Percentiles rank a stretch among this genome's conserved stretches.
phyloP scores from a whole-genome alignment of 2,113 vertebrate species.

The Conger conger region DNA sequence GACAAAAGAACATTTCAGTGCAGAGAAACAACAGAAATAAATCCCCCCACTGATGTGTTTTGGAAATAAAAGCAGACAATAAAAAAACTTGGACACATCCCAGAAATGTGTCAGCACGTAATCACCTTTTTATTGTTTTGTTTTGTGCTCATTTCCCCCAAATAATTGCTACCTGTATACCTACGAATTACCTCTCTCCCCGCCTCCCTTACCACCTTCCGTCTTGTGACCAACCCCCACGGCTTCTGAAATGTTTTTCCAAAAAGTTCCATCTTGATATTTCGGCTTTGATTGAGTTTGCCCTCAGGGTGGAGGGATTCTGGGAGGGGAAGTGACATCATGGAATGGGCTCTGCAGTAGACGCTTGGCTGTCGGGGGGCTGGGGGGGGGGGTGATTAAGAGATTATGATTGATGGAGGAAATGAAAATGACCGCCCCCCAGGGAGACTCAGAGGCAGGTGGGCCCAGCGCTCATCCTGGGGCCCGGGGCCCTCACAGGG shows the following conservation, averaged over 20 bases:
- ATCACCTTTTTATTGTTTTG: slow-evolving; percentile 31
- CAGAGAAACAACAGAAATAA: background rate
- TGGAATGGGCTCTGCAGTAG: slow-evolving; percentile 58
- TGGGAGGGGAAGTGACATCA: slow-evolving; percentile 59
- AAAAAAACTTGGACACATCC: background rate
- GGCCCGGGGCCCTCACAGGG: background rate
- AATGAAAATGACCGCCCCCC: slow-evolving; percentile 51
- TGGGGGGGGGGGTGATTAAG: slow-evolving; percentile 43
- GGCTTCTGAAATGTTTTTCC: slow-evolving; percentile 5
- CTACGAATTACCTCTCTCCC: background rate
- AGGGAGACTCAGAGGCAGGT: background rate
- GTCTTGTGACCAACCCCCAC: background rate
- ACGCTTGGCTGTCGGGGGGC: slow-evolving; percentile 15
- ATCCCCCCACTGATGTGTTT: background rate
- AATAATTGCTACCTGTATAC: slow-evolving; percentile 24
- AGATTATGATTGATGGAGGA: slow-evolving; percentile 55
- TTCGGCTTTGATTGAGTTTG: slow-evolving; percentile 16
- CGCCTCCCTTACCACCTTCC: background rate
- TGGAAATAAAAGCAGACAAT: slow-evolving; percentile 8
- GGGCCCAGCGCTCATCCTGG: background rate
- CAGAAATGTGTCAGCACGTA: slow-evolving; percentile 12
- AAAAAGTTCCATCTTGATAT: slow-evolving; percentile 10
- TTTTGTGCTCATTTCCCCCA: slow-evolving; percentile 14
- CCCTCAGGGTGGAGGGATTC: background rate
- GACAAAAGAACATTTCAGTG: background rate